Evolutionary conservation across 1,140 invertebrate species (phyloP).

Genomic region (Pseudoatta argentina): DNA sequence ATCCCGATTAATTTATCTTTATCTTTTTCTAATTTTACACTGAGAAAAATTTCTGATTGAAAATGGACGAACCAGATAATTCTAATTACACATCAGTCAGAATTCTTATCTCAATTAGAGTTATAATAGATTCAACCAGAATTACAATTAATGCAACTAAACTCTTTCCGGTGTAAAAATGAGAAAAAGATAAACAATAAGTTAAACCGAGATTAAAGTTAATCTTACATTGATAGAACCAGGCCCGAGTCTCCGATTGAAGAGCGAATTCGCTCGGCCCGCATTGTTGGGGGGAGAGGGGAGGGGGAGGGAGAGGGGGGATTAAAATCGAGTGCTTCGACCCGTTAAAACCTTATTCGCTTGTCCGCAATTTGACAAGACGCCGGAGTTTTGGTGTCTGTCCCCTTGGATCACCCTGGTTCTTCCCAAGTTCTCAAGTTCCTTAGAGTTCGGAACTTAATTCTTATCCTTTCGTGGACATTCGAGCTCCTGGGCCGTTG

Average conservation of each 20-base stretch:
- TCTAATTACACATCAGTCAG: no score
- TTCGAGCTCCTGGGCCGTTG: background rate
- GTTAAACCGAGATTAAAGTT: no score
- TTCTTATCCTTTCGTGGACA: background rate
- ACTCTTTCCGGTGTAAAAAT: no score
- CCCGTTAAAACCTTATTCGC: constrained; percentile 19
- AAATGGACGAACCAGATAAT: no score
- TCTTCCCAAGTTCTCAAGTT: background rate
- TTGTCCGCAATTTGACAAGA: constrained; percentile 6
- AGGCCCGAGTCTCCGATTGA: background rate
- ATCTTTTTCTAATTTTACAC: no score
- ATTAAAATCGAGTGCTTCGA: constrained; percentile 11
- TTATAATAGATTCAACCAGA: no score
- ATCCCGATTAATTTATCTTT: no score
- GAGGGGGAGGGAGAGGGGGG: fast-evolving
- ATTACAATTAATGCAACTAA: no score
- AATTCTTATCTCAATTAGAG: no score
- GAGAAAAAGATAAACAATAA: no score
- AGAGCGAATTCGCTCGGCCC: background rate
- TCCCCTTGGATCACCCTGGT: background rate
- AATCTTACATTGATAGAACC: no score
- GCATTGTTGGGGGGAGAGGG: background rate
- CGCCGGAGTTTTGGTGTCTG: background rate
- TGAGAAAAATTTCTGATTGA: no score
- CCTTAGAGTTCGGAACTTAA: background rate